A percentile compares a stretch with the other conserved stretches of the same genome.
These are phyloP conservation scores for Periophthalmus modestus DNA, from an alignment of 2,113 vertebrate species.

Conservation along the genomic window DNA sequence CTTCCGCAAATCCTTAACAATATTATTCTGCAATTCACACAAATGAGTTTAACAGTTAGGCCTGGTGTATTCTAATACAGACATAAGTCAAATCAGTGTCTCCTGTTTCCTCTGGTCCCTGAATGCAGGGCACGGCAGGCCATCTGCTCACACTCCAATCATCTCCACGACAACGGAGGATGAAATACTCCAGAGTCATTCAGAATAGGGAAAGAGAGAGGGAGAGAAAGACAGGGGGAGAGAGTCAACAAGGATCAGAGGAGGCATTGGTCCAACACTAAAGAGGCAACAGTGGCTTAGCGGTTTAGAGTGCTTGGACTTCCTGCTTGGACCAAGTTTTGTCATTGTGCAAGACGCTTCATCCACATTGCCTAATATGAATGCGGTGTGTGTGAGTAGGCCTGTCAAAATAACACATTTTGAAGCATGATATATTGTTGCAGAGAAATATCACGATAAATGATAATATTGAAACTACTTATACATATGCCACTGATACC, in stretches of 20 bases:
- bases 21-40: neutral
- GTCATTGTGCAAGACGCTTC: no score
- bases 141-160: slow-evolving; percentile 51
- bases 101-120: slow-evolving; percentile 1
- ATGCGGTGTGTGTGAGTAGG: no score
- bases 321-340: no score
- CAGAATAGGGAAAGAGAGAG: slow-evolving; percentile 27
- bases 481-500: no score
- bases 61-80: neutral
- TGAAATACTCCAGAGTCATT: slow-evolving; percentile 5
- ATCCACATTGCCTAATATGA: no score
- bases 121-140: slow-evolving; percentile 12
- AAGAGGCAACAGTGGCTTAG: neutral
- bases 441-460: no score
- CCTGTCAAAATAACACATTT: no score
- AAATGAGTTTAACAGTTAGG: neutral
- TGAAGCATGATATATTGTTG: no score
- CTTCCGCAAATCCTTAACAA: neutral
- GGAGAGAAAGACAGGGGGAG: neutral
- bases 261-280: neutral
- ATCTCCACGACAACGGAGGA: slow-evolving; percentile 48
- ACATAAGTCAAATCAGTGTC: neutral
- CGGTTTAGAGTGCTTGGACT: no score
- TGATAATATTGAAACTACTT: no score
- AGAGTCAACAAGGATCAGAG: neutral